phyloP scores from a whole-genome alignment of 2,888 invertebrate species.

The Neoitamus cyanurus region DNA sequence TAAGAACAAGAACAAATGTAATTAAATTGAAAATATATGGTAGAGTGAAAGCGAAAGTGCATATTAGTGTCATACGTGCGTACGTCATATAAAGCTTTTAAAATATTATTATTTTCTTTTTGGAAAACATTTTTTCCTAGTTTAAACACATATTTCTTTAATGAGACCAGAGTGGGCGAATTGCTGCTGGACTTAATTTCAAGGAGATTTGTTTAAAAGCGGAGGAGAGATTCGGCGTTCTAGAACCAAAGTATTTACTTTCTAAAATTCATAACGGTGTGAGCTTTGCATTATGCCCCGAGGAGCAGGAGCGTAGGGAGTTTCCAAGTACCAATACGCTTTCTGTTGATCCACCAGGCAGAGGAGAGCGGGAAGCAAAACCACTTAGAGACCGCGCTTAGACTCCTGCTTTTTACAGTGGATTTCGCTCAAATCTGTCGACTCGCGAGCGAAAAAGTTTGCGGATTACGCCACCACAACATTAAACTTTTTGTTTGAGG shows the following conservation, averaged over 20 bases:
- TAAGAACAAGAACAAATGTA: too few relatives aligned
- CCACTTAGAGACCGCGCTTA: neutral
- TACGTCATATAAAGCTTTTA: too few relatives aligned
- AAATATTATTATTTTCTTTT: too few relatives aligned
- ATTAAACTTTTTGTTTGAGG: neutral
- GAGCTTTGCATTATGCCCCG: neutral
- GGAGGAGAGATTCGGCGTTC: neutral
- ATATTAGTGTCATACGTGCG: too few relatives aligned
- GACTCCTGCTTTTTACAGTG: neutral
- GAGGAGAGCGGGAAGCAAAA: neutral
- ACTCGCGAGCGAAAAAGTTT: neutral
- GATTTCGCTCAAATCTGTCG: neutral
- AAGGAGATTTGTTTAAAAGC: too few relatives aligned
- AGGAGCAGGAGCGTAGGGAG: neutral
- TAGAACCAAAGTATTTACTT: neutral
- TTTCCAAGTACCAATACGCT: neutral
- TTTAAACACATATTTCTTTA: too few relatives aligned
- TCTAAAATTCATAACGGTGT: neutral
- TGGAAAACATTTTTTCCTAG: too few relatives aligned
- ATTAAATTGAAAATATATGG: too few relatives aligned
- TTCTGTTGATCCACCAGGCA: neutral
- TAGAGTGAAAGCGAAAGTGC: too few relatives aligned
- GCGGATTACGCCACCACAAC: neutral
- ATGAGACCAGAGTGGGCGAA: too few relatives aligned
- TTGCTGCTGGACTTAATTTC: too few relatives aligned